phyloP scores from a whole-genome alignment of 1,140 invertebrate genomes.

The Megalopta genalis region DNA sequence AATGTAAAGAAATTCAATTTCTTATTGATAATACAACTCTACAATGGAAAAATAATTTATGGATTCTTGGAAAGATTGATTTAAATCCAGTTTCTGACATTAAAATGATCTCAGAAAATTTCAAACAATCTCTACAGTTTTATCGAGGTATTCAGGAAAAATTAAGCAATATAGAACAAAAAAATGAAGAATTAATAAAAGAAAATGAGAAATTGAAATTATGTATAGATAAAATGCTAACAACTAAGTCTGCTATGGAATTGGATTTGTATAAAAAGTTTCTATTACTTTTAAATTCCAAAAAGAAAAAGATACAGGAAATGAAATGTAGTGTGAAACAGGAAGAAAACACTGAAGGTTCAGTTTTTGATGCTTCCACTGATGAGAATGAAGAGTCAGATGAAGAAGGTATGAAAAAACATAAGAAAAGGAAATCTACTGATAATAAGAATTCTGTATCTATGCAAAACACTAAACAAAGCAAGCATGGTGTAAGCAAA shows the following conservation, averaged over 20 bases:
- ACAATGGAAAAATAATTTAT: constrained; percentile 52
- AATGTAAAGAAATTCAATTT: constrained; percentile 51
- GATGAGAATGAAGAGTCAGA: constrained; percentile 56
- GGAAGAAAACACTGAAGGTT: constrained; percentile 15
- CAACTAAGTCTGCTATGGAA: constrained; percentile 56
- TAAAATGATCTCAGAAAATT: constrained; percentile 36
- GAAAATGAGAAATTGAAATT: constrained; percentile 26
- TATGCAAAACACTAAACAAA: neutral
- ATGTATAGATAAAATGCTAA: constrained; percentile 44
- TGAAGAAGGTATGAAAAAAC: neutral
- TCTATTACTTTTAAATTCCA: constrained; percentile 61
- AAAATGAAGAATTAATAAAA: constrained; percentile 52
- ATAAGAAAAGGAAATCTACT: constrained; percentile 10
- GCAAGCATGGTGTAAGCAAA: neutral
- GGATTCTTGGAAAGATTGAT: constrained; percentile 53
- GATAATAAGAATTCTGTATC: neutral
- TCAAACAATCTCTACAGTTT: constrained; percentile 43
- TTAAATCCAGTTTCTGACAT: constrained; percentile 44
- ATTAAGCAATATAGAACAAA: constrained; percentile 16
- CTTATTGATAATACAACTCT: constrained; percentile 47
- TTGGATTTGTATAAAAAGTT: constrained; percentile 56
- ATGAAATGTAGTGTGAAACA: constrained; percentile 38
- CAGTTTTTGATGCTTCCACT: constrained; percentile 50
- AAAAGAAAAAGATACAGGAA: constrained; percentile 61
- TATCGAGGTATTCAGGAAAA: constrained; percentile 29